Conservation (phyloP, 2,797 vertebrate species). For the Sylvia borin region DNA sequence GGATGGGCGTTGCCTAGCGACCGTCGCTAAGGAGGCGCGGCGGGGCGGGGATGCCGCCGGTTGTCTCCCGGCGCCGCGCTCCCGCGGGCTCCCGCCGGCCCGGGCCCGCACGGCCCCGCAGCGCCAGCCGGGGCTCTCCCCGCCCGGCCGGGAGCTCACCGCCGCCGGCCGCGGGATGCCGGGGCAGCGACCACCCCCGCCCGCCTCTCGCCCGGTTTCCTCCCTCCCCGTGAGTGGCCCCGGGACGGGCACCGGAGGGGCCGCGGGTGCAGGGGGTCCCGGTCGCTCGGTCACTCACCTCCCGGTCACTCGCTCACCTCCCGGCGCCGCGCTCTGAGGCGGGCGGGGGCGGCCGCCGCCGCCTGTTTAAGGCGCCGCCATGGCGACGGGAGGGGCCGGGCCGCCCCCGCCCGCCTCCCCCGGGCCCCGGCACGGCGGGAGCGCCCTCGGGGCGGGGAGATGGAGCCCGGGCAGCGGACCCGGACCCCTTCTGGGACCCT, state of each 20-base stretch:
- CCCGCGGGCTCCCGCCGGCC: neutral
- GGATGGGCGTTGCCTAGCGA: slow-evolving; percentile 61
- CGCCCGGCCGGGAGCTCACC: neutral
- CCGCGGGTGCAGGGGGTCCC: too few relatives aligned
- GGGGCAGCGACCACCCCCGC: neutral
- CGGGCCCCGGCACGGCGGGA: neutral
- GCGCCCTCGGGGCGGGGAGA: neutral
- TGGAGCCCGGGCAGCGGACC: neutral
- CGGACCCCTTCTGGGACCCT: neutral
- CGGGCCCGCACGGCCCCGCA: neutral
- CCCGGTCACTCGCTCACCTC: neutral
- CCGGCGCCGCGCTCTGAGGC: neutral
- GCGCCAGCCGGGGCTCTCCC: neutral
- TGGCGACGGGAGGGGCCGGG: slow-evolving; percentile 21
- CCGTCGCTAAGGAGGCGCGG: slow-evolving; percentile 63
- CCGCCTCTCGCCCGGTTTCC: fast-evolving
- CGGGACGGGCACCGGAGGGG: neutral
- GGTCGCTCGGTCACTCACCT: neutral
- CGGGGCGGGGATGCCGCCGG: neutral
- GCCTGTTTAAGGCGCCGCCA: slow-evolving; percentile 16
- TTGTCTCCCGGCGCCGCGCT: neutral
- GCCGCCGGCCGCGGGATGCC: neutral
- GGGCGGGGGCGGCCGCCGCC: neutral
- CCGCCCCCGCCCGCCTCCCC: slow-evolving; percentile 23
- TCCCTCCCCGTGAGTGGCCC: neutral